A percentile compares a stretch with the other conserved stretches of the same genome.
These are phyloP conservation scores for Acanthosepion esculentum DNA, from an alignment of 2,888 invertebrate species.

Conservation along the genomic window DNA sequence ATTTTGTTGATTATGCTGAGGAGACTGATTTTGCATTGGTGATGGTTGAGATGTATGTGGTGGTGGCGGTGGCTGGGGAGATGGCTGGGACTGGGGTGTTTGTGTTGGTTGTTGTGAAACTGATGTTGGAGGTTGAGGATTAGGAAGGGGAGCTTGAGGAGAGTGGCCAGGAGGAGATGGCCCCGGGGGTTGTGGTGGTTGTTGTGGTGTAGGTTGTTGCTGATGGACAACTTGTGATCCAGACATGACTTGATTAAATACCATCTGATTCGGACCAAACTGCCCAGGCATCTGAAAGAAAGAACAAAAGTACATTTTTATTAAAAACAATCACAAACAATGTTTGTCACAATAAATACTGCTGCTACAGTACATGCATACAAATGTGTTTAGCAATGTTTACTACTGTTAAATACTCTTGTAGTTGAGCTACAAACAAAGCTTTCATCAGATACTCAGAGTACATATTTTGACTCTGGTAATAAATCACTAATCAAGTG, in stretches of 20 bases:
- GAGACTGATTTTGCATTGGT: slow-evolving; percentile 54
- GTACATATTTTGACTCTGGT: too few species aligned
- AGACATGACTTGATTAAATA: slow-evolving; percentile 55
- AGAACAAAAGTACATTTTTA: background rate
- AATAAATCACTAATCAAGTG: too few species aligned
- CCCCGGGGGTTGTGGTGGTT: slow-evolving; percentile 56
- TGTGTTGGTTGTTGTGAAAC: slow-evolving; percentile 67
- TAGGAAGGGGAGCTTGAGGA: slow-evolving; percentile 60
- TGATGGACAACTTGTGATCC: slow-evolving; percentile 53
- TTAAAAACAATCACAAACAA: background rate
- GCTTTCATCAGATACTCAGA: too few species aligned
- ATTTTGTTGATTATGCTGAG: slow-evolving; percentile 60
- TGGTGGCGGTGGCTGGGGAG: slow-evolving; percentile 77
- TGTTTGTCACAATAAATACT: too few species aligned
- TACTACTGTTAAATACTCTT: too few species aligned
- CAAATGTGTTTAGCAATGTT: too few species aligned
- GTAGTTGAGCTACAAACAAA: too few species aligned
- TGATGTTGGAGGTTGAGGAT: slow-evolving; percentile 57
- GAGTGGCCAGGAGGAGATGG: slow-evolving; percentile 54
- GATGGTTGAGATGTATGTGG: slow-evolving; percentile 53
- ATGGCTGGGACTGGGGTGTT: slow-evolving; percentile 73
- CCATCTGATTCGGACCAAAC: slow-evolving; percentile 52
- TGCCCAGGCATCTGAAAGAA: slow-evolving; percentile 45
- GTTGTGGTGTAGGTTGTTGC: slow-evolving; percentile 57
- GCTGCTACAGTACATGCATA: too few species aligned